Base-by-base conservation (phyloP, 2,113 vertebrate genomes). In the Bucco capensis region DNA sequence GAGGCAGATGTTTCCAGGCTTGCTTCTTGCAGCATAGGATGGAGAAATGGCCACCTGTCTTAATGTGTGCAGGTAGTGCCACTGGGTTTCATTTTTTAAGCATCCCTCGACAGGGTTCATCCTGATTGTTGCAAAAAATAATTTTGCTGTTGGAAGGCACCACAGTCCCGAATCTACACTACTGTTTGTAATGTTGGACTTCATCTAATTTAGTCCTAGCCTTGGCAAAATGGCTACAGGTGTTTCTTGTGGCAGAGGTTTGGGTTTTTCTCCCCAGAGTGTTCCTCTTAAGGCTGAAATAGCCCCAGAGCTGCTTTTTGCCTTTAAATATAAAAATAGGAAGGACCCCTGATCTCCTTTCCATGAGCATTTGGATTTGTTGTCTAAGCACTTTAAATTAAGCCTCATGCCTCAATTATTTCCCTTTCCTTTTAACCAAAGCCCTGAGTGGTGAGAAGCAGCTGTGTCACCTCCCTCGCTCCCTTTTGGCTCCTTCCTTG, bases 281-380 rank as follows among this genome's bases (percentile, higher is more conserved):
- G 24, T 86, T 94, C 22, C 25, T 80, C 21, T 46, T 44, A 30
- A 46, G 38, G 35, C 46, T 88, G 62, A 78, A 85, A 30, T 67
- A 73, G 44, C 58, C 80, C 58, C 44, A 79, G 77, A 84, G 47
- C 33, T 73, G n/a, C 35, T 72, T 16, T 81, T 94, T 66, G 46
- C 19, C 89, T 93, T 94, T 94, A 94, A 82, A 60, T 82, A 3
- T 62, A 85, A 62, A 89, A 90, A 79, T 54, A 91, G 71, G 77
- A 96, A 82, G 71, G 80, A 83, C 74, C 64, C 31, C 67, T 28
- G 38, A 69, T 95, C 67, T 79, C 62, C 46, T 82, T 94, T 77
- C 74, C 23, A 31, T 2, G 22, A 70, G 54, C 42, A 16, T 38
- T 69, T 37, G 66, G 65, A 47, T 90, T 83, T 95, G 83, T 90